Conservation (phyloP, 2,888 invertebrate genomes). For the Drosophila atripex region DNA sequence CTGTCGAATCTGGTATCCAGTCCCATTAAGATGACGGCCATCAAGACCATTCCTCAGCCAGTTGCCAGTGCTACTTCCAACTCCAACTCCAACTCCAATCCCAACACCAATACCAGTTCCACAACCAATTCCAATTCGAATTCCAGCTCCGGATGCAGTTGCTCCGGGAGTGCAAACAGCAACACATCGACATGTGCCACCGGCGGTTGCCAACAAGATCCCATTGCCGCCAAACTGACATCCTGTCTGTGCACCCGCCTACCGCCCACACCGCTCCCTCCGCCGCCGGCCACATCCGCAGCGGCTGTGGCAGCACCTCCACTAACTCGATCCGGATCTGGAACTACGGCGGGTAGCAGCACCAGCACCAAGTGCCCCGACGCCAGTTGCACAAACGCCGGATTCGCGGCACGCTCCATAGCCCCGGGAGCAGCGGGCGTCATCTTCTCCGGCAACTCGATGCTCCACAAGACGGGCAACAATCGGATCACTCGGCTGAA, state of each 20-base stretch:
- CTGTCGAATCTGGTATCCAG: conserved; percentile 87
- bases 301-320: neutral
- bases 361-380: conserved; percentile 24
- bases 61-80: conserved; percentile 5
- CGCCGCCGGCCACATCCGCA: conserved; percentile 4
- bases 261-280: conserved; percentile 24
- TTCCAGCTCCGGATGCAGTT: conserved; percentile 11
- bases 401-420: conserved; percentile 26
- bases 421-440: conserved; percentile 18
- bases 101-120: conserved; percentile 6
- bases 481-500: conserved; percentile 80
- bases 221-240: conserved; percentile 84
- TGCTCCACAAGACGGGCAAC: conserved; percentile 82
- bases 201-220: conserved; percentile 80
- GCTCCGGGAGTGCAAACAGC: conserved; percentile 14
- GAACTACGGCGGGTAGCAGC: neutral
- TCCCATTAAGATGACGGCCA: conserved; percentile 84
- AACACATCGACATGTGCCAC: conserved; percentile 12
- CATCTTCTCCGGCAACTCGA: conserved; percentile 37
- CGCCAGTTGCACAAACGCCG: conserved; percentile 25
- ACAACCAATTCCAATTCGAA: conserved; percentile 11
- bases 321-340: conserved; percentile 10
- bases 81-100: conserved; percentile 2
- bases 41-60: conserved; percentile 79
- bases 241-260: conserved; percentile 83